Evolutionary conservation across 1,140 invertebrate species (phyloP), one percentile per base, ranked within the genome.

Genomic region (Solenopsis invicta): DNA sequence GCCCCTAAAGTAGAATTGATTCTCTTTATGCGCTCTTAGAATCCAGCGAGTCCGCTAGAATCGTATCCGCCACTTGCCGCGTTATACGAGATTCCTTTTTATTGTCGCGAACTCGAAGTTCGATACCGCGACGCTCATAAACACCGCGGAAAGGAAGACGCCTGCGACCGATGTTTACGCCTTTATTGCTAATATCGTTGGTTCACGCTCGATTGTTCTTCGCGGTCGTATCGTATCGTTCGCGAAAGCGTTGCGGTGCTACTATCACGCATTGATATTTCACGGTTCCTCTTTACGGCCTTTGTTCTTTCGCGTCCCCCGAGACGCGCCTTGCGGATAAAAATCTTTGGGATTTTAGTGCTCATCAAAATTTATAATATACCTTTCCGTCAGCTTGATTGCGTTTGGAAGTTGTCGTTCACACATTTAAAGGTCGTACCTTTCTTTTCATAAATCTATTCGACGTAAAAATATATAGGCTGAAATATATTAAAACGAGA

Each of bases 181-280:
- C 78, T 89, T 90, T 87, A 87, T 89, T 87, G 66, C 89, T 90
- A 90, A 89, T 89, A 89, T 84, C 77, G 72, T 89, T 87, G 45
- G 29, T 88, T 89, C 77, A 84, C 77, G 85, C 66, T 90, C 88
- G 77, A 90, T 84, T 89, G 74, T 89, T 56, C 52, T 48, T 9
- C 66, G 67, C 67, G 29, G 62, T 50, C 62, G 48, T 81, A 82
- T 50, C 62, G 48, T 76, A 82, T 81, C 88, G 76, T 89, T 72
- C 21, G 59, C 10, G 37, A 80, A 74, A 54, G 41, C 18, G 41
- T 21, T 48, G 12, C 52, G 41, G 29, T 16, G 37, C 54, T n/a
- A 48, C n/a, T 71, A 84, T 59, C 61, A 61, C 62, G 66, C 66
- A 81, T 89, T 87, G 88, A 89, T 89, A 90, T 90, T 87, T 89